Base-by-base conservation (phyloP, 2,888 invertebrate genomes). In the Criorhina ranunculi region DNA sequence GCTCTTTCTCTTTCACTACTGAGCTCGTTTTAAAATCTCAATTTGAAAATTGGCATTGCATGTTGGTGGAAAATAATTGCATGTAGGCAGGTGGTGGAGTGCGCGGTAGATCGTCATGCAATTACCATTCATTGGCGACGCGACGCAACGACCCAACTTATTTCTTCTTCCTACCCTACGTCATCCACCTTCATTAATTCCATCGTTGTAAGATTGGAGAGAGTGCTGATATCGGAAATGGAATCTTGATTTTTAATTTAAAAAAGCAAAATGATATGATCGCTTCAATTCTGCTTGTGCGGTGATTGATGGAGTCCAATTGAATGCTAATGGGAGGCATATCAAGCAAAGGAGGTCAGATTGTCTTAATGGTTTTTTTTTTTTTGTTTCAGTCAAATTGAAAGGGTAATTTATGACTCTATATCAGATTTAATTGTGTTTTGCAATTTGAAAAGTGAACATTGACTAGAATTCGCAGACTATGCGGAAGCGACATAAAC, bases 241-340 rank as follows among this genome's bases (percentile, higher is more conserved):
- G 60, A 72, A 72, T 77, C 82, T 66, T 29, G 46, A 60, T 53
- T 72, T 77, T 82, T 60, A 77, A 82, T 60, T 77, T 53, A 15
- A 29, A 70, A 62, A 64, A 33, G 12, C 19, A 35, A 53, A 49
- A 66, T 57, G 67, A 69, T 78, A 19, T 55, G 62, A 73, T 83
- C 67, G 49, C 46, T 69, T 60, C 46, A 78, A 15, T 67, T 57
- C 46, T 78, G 60, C 66, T 70, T 72, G 78, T 82, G 66, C 66
- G 49, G 66, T 83, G 83, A 83, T 78, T 78, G 78, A 83, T 83
- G 62, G 49, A 78, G 60, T 67, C 46, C 53, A 72, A 83, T 73
- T 51, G 66, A 78, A 67, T 62, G 55, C 55, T 62, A 77, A 78
- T 82, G 82, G 60, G n/a, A 72, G 31, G 40, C 51, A 76, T 42